A percentile compares a stretch with the other conserved stretches of the same genome.
Conservation (phyloP, 2,888 invertebrate genomes). For the Netelia fuscicornis region DNA sequence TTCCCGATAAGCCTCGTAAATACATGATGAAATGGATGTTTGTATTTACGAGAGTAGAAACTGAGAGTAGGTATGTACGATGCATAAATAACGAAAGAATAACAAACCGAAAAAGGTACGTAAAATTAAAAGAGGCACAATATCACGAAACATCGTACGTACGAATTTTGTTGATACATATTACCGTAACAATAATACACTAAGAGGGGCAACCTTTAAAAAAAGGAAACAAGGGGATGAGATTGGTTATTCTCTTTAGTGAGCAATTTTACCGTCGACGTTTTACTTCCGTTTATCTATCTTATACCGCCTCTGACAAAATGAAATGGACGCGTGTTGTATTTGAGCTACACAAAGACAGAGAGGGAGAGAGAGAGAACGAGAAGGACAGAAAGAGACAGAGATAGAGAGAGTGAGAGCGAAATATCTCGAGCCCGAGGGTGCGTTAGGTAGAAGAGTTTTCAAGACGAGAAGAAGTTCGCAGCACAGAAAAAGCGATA, state of each 20-base stretch:
- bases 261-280: neutral
- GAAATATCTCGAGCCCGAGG: conserved; percentile 19
- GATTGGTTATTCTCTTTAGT: neutral
- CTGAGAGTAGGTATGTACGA: neutral
- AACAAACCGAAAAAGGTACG: conserved; percentile 6
- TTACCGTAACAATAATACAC: neutral
- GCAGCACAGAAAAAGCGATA: conserved; percentile 17
- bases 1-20: conserved; percentile 50
- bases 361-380: neutral
- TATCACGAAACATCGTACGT: neutral
- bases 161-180: neutral
- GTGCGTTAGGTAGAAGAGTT: conserved; percentile 28
- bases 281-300: neutral
- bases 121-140: neutral
- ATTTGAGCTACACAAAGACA: conserved; percentile 1
- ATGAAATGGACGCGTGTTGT: conserved; percentile 32
- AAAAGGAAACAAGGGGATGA: neutral
- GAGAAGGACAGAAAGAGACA: neutral
- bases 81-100: neutral
- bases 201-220: no score
- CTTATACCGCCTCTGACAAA: neutral
- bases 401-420: neutral
- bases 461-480: conserved; percentile 58
- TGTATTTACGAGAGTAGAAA: conserved; percentile 10
- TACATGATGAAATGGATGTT: conserved; percentile 37